Evolutionary conservation across 2,888 invertebrate genomes (phyloP).

Genomic region (Mythimna loreyi): DNA sequence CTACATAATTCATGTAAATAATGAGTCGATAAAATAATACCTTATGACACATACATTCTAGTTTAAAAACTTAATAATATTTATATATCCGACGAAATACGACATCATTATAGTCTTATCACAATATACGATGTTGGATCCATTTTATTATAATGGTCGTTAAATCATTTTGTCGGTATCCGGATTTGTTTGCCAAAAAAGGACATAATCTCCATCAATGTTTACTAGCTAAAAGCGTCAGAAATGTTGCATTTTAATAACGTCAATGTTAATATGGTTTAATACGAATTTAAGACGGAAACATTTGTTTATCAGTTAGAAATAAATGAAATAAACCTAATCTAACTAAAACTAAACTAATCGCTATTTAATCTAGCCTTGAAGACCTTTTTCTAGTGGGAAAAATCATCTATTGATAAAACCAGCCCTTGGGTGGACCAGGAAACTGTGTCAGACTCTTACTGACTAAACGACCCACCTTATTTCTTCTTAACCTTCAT

Average conservation of each 20-base stretch:
- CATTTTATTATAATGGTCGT: constrained; percentile 29
- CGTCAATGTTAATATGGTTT: not conserved
- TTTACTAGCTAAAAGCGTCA: constrained; percentile 3
- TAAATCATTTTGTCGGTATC: constrained; percentile 36
- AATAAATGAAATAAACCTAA: constrained; percentile 4
- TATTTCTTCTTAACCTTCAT: no score
- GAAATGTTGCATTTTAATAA: not conserved
- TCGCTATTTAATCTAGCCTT: no score
- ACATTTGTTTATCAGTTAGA: not conserved
- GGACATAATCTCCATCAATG: constrained; percentile 3
- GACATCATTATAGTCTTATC: constrained; percentile 31
- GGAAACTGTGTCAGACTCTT: no score
- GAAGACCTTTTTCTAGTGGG: no score
- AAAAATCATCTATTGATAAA: no score
- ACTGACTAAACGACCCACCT: no score
- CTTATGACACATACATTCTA: constrained; percentile 5
- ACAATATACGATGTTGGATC: constrained; percentile 17
- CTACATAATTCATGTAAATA: not conserved
- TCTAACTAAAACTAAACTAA: no score
- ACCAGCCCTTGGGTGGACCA: no score
- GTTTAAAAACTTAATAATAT: constrained; percentile 19
- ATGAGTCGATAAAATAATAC: not conserved
- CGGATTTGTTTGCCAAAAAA: constrained; percentile 43
- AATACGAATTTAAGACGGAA: constrained; percentile 9
- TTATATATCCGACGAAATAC: constrained; percentile 17